These are phyloP conservation scores for Leucophenga montana DNA, from an alignment of 2,888 invertebrate genomes.

Conservation along the genomic window DNA sequence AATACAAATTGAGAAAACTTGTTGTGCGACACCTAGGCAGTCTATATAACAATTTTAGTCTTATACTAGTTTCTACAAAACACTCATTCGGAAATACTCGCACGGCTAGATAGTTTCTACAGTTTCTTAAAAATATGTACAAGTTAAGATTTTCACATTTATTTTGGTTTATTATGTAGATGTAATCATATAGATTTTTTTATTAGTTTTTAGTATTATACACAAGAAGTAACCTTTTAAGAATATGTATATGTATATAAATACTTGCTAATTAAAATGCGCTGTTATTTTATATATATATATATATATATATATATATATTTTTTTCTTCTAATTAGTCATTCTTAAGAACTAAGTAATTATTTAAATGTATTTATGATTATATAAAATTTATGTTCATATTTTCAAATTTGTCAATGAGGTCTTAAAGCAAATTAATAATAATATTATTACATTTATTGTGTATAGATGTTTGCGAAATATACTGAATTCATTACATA, in stretches of 20 bases:
- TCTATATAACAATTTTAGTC: too few relatives aligned
- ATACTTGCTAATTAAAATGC: conserved; percentile 21
- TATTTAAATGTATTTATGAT: conserved; percentile 4
- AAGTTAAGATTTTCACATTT: too few relatives aligned
- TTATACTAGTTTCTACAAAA: too few relatives aligned
- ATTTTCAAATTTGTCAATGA: conserved; percentile 3
- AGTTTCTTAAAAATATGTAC: too few relatives aligned
- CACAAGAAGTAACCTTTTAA: conserved; percentile 1
- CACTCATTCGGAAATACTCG: too few relatives aligned
- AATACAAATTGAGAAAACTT: too few relatives aligned
- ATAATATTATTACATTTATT: neutral
- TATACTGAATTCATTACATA: conserved; percentile 27
- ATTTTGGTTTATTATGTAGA: conserved; percentile 10
- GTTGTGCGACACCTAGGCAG: too few relatives aligned
- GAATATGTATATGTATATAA: conserved; percentile 12
- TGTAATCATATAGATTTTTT: conserved; percentile 3
- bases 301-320: conserved; percentile 4
- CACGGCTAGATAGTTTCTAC: too few relatives aligned
- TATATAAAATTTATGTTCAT: conserved; percentile 5
- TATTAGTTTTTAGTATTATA: conserved; percentile 12
- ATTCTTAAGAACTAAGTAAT: conserved; percentile 5
- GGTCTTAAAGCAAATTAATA: neutral
- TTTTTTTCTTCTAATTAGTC: neutral
- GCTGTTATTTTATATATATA: neutral
- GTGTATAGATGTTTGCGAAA: neutral